Conservation (phyloP, 1,140 invertebrate genomes). For the Oncopodura yosiiana region DNA sequence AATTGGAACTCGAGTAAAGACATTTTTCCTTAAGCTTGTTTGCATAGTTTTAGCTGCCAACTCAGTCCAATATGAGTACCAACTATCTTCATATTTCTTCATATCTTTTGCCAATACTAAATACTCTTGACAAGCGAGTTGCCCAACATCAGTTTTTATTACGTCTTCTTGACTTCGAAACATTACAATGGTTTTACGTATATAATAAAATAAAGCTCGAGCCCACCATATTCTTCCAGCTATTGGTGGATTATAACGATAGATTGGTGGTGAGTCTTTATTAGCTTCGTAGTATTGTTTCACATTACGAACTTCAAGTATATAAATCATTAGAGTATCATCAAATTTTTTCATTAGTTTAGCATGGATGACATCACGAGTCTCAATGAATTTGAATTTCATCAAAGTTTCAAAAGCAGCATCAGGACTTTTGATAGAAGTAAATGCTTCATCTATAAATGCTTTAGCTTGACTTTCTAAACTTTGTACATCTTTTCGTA, state of each 20-base stretch:
- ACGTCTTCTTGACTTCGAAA: slow-evolving; percentile 66
- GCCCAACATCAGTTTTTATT: slow-evolving; percentile 59
- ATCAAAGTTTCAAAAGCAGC: slow-evolving; percentile 65
- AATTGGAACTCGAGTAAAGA: slow-evolving; percentile 48
- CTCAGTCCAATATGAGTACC: slow-evolving; percentile 53
- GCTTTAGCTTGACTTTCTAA: slow-evolving; percentile 71
- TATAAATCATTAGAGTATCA: slow-evolving; percentile 71
- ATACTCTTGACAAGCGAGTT: slow-evolving; percentile 61
- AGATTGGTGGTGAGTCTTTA: slow-evolving; percentile 59
- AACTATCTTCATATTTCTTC: slow-evolving; percentile 62
- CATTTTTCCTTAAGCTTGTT: slow-evolving; percentile 53
- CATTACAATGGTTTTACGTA: slow-evolving; percentile 64
- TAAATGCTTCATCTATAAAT: slow-evolving; percentile 79
- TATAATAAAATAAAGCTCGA: slow-evolving; percentile 58
- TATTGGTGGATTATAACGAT: slow-evolving; percentile 62
- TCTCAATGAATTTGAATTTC: slow-evolving; percentile 68
- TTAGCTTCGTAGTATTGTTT: slow-evolving; percentile 57
- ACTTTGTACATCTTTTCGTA: slow-evolving; percentile 58
- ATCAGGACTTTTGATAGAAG: slow-evolving; percentile 62
- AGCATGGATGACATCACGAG: slow-evolving; percentile 56
- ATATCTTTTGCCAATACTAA: slow-evolving; percentile 59
- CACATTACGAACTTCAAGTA: slow-evolving; percentile 60
- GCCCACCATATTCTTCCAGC: slow-evolving; percentile 77
- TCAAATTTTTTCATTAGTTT: slow-evolving; percentile 71
- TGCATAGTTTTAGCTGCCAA: slow-evolving; percentile 48